phyloP scores from a whole-genome alignment of 2,888 invertebrate genomes.

The Trichogramma dendrolimi region DNA sequence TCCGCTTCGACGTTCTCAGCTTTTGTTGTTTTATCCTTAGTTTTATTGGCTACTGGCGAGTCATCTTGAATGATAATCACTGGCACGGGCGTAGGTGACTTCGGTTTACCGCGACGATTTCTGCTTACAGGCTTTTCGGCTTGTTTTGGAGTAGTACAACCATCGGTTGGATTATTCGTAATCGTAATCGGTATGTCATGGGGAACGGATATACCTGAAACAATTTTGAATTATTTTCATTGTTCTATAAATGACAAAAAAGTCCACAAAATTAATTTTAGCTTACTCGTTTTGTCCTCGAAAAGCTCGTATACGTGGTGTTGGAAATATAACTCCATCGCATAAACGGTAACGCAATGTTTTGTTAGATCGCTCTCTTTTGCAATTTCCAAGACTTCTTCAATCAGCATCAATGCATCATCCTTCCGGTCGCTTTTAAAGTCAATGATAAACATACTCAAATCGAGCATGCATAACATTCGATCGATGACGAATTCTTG shows the following conservation, averaged over 20 bases:
- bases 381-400: slow-evolving; percentile 36
- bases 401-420: slow-evolving; percentile 29
- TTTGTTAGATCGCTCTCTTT: slow-evolving; percentile 34
- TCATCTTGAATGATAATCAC: slow-evolving; percentile 1
- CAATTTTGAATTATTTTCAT: neutral
- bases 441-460: slow-evolving; percentile 35
- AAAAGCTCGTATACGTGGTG: slow-evolving; percentile 29
- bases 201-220: slow-evolving; percentile 19
- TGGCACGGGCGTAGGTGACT: slow-evolving; percentile 7
- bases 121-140: slow-evolving; percentile 7
- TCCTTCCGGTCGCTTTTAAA: slow-evolving; percentile 21
- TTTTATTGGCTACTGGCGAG: too few relatives aligned
- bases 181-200: slow-evolving; percentile 15
- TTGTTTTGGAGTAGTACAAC: slow-evolving; percentile 20
- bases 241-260: neutral
- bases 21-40: too few relatives aligned
- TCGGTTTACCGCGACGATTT: slow-evolving; percentile 16
- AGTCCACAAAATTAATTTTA: neutral
- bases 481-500: slow-evolving; percentile 39
- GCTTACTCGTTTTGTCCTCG: slow-evolving; percentile 17
- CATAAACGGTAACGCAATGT: slow-evolving; percentile 38
- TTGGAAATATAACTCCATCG: slow-evolving; percentile 36
- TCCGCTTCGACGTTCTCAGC: too few relatives aligned
- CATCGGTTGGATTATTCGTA: slow-evolving; percentile 12
- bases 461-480: slow-evolving; percentile 40